These are phyloP conservation scores for Geopemphigus sp. DNA, from an alignment of 1,140 invertebrate species.

Conservation along the genomic window DNA sequence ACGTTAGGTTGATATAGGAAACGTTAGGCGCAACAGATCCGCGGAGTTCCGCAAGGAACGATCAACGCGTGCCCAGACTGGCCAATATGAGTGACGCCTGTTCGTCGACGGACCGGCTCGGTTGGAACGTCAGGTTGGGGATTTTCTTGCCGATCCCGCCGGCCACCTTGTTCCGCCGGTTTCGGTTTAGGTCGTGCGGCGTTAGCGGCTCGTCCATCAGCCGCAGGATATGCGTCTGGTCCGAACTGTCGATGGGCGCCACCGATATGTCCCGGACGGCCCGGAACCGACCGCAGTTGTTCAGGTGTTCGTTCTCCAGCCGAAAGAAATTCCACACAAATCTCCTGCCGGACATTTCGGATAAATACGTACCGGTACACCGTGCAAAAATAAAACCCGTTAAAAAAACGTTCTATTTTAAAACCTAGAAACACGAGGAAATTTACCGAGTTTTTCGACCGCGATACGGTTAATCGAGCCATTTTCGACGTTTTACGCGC, in stretches of 20 bases:
- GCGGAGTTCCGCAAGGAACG: neutral
- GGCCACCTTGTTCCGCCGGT: conserved; percentile 4
- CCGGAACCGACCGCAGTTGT: conserved; percentile 99
- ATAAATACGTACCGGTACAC: too few species aligned
- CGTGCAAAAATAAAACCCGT: too few species aligned
- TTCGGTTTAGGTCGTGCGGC: conserved; percentile 21
- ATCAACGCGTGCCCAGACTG: conserved; percentile 24
- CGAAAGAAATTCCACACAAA: conserved; percentile 99
- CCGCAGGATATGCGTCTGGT: conserved; percentile 67
- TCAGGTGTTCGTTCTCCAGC: conserved; percentile 98
- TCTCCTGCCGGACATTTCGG: conserved; percentile 63
- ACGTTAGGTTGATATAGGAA: too few species aligned
- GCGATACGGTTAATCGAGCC: too few species aligned
- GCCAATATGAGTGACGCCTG: conserved; percentile 34
- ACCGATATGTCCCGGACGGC: conserved; percentile 98
- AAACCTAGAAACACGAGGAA: too few species aligned
- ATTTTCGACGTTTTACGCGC: too few species aligned
- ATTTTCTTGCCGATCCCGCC: conserved; percentile 39
- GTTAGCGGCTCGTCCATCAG: conserved; percentile 67
- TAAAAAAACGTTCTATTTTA: too few species aligned
- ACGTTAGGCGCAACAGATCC: too few species aligned
- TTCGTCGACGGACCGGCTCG: conserved; percentile 32
- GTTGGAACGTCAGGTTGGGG: conserved; percentile 36
- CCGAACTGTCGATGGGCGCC: conserved; percentile 88
- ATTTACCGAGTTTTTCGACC: too few species aligned